Base-by-base conservation (phyloP, 2,113 vertebrate species). In the Sturnira hondurensis region DNA sequence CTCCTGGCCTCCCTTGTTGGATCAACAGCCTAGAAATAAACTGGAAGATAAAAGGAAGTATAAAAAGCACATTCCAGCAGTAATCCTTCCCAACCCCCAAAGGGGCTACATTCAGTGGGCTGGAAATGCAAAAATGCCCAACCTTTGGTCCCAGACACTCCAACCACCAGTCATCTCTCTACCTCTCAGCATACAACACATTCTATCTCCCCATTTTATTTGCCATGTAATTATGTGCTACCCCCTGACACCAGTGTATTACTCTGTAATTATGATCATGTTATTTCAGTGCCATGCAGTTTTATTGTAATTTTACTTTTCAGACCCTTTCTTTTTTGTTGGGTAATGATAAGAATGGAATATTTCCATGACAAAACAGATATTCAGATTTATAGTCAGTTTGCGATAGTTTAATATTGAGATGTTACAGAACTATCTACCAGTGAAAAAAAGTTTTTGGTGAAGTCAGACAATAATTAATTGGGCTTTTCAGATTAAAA, bases 181-280 rank as follows among this genome's bases (percentile, higher is more conserved):
- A 65, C 50, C 4, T 77, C 50, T 92, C 71, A 90, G 33, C 26
- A 78, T 54, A 67, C 2, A 92, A 70, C 7, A 77, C 31, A 84
- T 87, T 14, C 13, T 76, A 1, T 77, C 24, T 95, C 43, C n/a
- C 6, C 28, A 9, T 43, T 80, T 88, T 41, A 52, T 84, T 93
- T 93, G 22, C 45, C 52, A 74, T 87, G 93, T 93, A 85, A 90
- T 96, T 96, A 91, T 91, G 67, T 92, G 71, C 71, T 96, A 52
- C 56, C 52, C 61, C 47, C 4, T 73, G 87, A 91, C 13, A 78
- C 67, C 16, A 19, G 52, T 22, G 16, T 92, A 26, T 16, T 95
- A 86, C 56, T 92, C n/a, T 5, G 17, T 95, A 90, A 94, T 78
- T 96, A 83, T 58, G 56, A 84, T 86, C 13, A 41, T 58, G 9